phyloP scores from a whole-genome alignment of 1,140 invertebrate genomes.

The Uloborus diversus region DNA sequence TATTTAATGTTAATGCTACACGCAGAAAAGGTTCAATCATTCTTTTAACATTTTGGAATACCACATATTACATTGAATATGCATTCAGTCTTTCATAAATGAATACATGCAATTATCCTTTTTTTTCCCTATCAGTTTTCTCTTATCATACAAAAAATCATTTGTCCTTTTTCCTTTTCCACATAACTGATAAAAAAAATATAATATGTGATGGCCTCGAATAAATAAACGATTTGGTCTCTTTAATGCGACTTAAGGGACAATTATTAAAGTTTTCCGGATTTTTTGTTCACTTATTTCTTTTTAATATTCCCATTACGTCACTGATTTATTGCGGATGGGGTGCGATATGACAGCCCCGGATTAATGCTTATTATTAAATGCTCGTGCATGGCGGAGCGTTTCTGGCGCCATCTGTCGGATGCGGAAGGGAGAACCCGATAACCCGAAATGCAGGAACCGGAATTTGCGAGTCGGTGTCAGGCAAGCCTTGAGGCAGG shows the following conservation, averaged over 20 bases:
- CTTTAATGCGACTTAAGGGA: slow-evolving; percentile 2
- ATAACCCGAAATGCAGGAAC: not conserved
- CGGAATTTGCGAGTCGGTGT: slow-evolving; percentile 22
- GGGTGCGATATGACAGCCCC: slow-evolving; percentile 17
- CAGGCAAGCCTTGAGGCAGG: not conserved
- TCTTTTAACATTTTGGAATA: too few relatives aligned
- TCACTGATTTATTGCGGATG: slow-evolving; percentile 24
- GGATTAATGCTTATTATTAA: slow-evolving; percentile 51
- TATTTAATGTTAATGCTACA: too few relatives aligned
- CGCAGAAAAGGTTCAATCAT: too few relatives aligned
- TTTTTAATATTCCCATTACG: slow-evolving; percentile 39
- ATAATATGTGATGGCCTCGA: too few relatives aligned
- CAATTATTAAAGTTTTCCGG: slow-evolving; percentile 33
- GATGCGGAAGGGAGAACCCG: not conserved
- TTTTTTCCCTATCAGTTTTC: too few relatives aligned
- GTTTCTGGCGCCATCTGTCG: slow-evolving; percentile 23
- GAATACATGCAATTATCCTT: too few relatives aligned
- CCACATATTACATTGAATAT: too few relatives aligned
- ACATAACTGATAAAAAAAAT: too few relatives aligned
- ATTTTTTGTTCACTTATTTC: not conserved
- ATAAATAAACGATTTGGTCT: slow-evolving; percentile 12
- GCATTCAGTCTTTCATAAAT: too few relatives aligned
- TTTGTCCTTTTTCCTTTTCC: too few relatives aligned
- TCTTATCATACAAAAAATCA: too few relatives aligned
- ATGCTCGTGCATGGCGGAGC: not conserved